Evolutionary conservation across 2,113 vertebrate genomes (phyloP).

Genomic region (Saguinus midas): DNA sequence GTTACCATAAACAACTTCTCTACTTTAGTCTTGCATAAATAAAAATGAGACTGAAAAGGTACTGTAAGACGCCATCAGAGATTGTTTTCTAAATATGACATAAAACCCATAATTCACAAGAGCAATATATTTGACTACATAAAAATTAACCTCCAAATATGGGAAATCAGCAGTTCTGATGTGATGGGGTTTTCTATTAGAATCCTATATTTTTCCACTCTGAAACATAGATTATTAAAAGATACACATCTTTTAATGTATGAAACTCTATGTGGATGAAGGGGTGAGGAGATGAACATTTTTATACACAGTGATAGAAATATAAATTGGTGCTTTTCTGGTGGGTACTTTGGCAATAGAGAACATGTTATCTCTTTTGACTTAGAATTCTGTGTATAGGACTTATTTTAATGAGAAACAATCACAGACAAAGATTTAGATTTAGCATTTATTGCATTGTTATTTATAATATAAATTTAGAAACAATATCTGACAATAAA

Average conservation of each 20-base stretch:
- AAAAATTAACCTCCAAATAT: neutral
- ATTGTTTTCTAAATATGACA: conserved; percentile 13
- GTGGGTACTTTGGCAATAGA: neutral
- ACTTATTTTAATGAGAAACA: conserved; percentile 13
- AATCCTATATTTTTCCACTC: neutral
- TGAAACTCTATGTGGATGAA: neutral
- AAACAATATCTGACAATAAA: conserved; percentile 26
- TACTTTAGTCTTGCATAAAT: neutral
- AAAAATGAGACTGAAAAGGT: neutral
- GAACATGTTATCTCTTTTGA: conserved; percentile 3
- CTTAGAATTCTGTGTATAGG: neutral
- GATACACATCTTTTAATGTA: neutral
- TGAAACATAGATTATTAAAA: neutral
- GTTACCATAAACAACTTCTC: neutral
- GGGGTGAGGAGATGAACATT: neutral
- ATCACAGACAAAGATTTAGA: conserved; percentile 26
- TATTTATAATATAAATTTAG: conserved; percentile 14
- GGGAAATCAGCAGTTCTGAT: neutral
- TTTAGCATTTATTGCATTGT: conserved; percentile 7
- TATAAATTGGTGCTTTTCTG: conserved; percentile 35
- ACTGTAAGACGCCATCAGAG: neutral
- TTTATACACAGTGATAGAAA: neutral
- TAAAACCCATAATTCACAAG: neutral
- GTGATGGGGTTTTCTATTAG: neutral
- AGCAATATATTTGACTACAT: neutral